These are phyloP conservation scores for Zeugodacus cucurbitae DNA, from an alignment of 1,140 invertebrate species.

Conservation along the genomic window DNA sequence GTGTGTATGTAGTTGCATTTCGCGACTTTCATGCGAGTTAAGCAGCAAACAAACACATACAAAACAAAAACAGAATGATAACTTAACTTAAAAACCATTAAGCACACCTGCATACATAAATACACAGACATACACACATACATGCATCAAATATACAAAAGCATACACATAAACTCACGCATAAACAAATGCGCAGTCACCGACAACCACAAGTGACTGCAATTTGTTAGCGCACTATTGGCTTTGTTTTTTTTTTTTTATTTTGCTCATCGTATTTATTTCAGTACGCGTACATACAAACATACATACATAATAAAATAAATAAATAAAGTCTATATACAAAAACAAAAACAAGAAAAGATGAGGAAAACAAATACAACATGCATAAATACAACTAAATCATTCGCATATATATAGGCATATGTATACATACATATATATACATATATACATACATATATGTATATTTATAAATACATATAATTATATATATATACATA, in stretches of 20 bases:
- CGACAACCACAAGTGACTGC: neutral
- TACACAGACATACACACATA: neutral
- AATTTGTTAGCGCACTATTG: conserved; percentile 28
- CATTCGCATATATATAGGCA: conserved; percentile 14
- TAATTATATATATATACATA: conserved; percentile 43
- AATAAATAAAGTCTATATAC: neutral
- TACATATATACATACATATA: conserved; percentile 62
- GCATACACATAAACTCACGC: neutral
- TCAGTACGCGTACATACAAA: neutral
- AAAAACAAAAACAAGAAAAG: neutral
- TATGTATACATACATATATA: conserved; percentile 58
- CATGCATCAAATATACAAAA: neutral
- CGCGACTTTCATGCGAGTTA: neutral
- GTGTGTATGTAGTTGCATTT: neutral
- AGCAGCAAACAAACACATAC: neutral
- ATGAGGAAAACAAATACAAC: too few species aligned
- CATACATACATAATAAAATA: conserved; percentile 1
- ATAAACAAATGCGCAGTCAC: neutral
- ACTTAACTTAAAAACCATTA: conserved; percentile 1
- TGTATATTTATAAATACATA: conserved; percentile 54
- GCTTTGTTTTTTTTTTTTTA: neutral
- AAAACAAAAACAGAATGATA: neutral
- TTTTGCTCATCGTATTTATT: conserved; percentile 24
- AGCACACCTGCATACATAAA: neutral
- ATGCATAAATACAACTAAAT: conserved; percentile 21